These are phyloP conservation scores for Trachymyrmex septentrionalis DNA, from an alignment of 1,140 invertebrate species.

Conservation along the genomic window DNA sequence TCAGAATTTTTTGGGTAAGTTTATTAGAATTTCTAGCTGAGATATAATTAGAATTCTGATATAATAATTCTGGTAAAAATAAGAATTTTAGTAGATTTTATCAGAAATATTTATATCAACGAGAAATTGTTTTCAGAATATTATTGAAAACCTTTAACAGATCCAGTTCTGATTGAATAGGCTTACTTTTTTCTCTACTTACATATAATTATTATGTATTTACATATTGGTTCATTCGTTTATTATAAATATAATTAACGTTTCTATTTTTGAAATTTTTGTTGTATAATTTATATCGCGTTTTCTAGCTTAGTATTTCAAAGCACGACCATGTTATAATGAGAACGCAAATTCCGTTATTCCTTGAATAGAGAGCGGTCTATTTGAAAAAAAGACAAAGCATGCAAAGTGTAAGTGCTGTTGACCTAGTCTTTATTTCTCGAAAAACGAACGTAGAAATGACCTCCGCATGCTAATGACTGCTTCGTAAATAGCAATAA, in stretches of 20 bases:
- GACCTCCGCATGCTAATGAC: not conserved
- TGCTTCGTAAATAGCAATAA: not conserved
- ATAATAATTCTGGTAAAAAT: too few species aligned
- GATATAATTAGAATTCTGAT: too few species aligned
- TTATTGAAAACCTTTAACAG: too few species aligned
- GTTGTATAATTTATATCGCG: not conserved
- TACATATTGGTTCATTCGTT: too few species aligned
- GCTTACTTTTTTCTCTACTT: too few species aligned
- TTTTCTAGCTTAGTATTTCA: not conserved
- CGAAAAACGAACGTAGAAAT: constrained; percentile 16
- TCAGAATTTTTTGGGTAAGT: too few species aligned
- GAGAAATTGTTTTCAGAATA: too few species aligned
- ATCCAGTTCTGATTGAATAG: too few species aligned
- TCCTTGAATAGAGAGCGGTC: not conserved
- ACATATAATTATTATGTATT: too few species aligned
- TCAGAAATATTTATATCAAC: too few species aligned
- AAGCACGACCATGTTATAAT: not conserved
- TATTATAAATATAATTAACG: constrained; percentile 2
- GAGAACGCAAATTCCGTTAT: not conserved
- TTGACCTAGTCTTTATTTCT: constrained; percentile 32
- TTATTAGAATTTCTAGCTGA: too few species aligned
- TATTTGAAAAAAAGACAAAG: constrained; percentile 22
- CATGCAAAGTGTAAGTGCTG: not conserved
- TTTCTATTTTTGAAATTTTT: not conserved
- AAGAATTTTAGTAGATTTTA: too few species aligned